A percentile compares a stretch with the other conserved stretches of the same genome.
Evolutionary conservation across 92 coral and sea anemone genomes (phyloP).

Genomic region (Blastomussa wellsi): DNA sequence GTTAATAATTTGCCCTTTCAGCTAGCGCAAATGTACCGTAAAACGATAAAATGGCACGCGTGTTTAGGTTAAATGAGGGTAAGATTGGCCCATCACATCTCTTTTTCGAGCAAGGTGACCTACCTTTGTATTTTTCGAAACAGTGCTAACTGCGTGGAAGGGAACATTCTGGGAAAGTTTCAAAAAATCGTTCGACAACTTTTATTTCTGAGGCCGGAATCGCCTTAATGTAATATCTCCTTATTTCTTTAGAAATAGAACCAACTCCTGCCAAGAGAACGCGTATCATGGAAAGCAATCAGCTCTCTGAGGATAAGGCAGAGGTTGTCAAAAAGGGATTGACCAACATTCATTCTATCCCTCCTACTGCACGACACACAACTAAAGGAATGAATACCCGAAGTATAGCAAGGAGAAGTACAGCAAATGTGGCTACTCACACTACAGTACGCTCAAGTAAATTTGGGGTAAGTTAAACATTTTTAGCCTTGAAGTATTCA

Average conservation of each 20-base stretch:
- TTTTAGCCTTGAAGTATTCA: neutral
- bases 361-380: conserved; percentile 44
- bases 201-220: no score
- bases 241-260: conserved; percentile 9
- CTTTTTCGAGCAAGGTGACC: no score
- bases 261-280: conserved; percentile 50
- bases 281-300: conserved; percentile 49
- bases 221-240: neutral
- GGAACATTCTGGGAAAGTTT: no score
- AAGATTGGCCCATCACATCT: no score
- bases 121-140: no score
- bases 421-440: conserved; percentile 29
- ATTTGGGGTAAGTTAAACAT: neutral
- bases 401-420: conserved; percentile 27
- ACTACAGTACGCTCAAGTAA: neutral
- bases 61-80: no score
- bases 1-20: no score
- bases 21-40: no score
- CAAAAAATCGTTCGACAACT: no score
- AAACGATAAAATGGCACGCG: no score
- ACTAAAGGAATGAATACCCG: conserved; percentile 46
- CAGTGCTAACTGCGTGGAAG: no score
- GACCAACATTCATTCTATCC: conserved; percentile 64
- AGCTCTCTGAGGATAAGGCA: conserved; percentile 60
- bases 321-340: conserved; percentile 77